These are phyloP conservation scores for Vanessa tameamea DNA, from an alignment of 1,140 invertebrate species.

Conservation along the genomic window DNA sequence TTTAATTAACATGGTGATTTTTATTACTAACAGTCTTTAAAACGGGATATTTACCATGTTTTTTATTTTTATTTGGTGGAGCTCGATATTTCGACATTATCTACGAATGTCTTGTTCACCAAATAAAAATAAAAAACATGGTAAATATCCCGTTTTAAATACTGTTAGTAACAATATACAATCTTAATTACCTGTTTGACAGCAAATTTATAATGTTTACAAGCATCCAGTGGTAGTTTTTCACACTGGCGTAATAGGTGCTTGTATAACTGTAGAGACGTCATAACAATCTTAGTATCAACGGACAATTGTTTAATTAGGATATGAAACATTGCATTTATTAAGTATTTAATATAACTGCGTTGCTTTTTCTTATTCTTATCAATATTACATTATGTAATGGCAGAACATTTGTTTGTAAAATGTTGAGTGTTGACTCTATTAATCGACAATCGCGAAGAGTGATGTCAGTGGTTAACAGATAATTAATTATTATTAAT, in stretches of 20 bases:
- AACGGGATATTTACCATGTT: no score
- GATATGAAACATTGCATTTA: constrained; percentile 50
- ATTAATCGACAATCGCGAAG: not conserved
- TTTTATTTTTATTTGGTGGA: no score
- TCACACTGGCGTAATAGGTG: constrained; percentile 74
- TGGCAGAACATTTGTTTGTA: constrained; percentile 13
- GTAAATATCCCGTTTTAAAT: no score
- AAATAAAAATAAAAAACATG: no score
- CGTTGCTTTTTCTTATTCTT: not conserved
- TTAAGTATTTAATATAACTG: not conserved
- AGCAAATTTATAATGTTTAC: constrained; percentile 77
- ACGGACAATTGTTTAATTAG: constrained; percentile 46
- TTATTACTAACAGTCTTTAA: no score
- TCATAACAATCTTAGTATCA: constrained; percentile 65
- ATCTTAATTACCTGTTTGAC: constrained; percentile 64
- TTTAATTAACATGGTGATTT: no score
- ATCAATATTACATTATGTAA: constrained; percentile 14
- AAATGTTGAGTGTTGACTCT: not conserved
- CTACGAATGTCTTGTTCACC: no score
- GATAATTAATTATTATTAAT: no score
- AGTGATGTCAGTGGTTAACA: not conserved
- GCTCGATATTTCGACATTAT: no score
- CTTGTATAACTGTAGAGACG: constrained; percentile 70
- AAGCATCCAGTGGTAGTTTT: constrained; percentile 71
- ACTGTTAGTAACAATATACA: not conserved